These are phyloP conservation scores for Petrolisthes cinctipes DNA, from an alignment of 2,888 invertebrate species.

Conservation along the genomic window DNA sequence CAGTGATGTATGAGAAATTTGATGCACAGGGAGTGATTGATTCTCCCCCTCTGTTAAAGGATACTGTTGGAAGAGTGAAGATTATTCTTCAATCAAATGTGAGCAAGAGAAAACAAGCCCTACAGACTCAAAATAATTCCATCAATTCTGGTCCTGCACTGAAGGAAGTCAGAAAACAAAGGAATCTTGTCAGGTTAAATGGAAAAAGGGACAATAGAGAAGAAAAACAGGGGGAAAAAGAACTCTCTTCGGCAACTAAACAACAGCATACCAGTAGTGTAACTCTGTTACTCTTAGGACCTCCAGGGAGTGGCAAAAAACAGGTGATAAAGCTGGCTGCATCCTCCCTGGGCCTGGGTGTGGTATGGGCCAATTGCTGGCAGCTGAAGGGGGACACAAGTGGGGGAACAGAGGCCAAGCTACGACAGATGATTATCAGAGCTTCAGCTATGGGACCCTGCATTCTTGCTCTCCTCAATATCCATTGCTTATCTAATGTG, in stretches of 20 bases:
- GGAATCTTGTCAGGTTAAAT: background rate
- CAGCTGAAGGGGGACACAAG: slow-evolving; percentile 61
- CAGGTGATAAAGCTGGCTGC: slow-evolving; percentile 33
- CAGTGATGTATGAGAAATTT: slow-evolving; percentile 15
- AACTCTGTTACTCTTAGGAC: slow-evolving; percentile 45
- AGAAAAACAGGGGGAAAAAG: background rate
- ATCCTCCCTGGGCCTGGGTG: slow-evolving; percentile 38
- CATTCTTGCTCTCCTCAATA: slow-evolving; percentile 40
- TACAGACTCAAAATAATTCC: background rate
- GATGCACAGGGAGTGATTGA: slow-evolving; percentile 24
- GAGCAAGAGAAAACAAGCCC: background rate
- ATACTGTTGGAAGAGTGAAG: slow-evolving; percentile 3
- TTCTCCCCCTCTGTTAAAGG: slow-evolving; percentile 39
- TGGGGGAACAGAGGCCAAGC: slow-evolving; percentile 58
- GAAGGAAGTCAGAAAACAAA: background rate
- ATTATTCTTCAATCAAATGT: slow-evolving; percentile 27
- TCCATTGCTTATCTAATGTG: slow-evolving; percentile 53
- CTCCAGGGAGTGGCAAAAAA: slow-evolving; percentile 31
- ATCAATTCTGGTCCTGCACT: background rate
- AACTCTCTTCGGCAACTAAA: background rate
- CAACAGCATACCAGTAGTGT: slow-evolving; percentile 8
- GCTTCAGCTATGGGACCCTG: slow-evolving; percentile 27
- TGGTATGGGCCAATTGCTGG: slow-evolving; percentile 48
- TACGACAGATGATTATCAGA: slow-evolving; percentile 36
- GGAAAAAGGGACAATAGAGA: background rate